Evolutionary conservation across 2,888 invertebrate genomes (phyloP).

Genomic region (Ormyrus rosae): DNA sequence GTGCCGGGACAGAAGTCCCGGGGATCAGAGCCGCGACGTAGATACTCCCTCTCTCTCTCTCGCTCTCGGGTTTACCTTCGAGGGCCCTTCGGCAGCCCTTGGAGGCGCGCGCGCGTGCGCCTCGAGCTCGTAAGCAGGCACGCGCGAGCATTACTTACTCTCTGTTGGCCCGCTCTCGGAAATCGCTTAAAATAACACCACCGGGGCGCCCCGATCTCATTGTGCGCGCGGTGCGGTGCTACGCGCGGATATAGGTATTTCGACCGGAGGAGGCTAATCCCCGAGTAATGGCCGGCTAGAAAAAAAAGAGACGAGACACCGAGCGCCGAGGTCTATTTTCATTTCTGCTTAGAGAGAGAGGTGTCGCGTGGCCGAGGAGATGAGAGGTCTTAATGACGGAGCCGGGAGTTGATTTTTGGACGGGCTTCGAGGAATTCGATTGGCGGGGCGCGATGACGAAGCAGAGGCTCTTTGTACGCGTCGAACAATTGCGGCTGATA

Average conservation of each 20-base stretch:
- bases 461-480: not conserved
- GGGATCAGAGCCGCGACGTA: slow-evolving; percentile 71
- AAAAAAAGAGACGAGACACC: slow-evolving; percentile 4
- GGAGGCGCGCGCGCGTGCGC: slow-evolving; percentile 10
- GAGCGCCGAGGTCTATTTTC: slow-evolving; percentile 47
- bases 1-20: slow-evolving; percentile 71
- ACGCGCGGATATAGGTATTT: slow-evolving; percentile 58
- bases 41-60: slow-evolving; percentile 55
- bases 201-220: not conserved
- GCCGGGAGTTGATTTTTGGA: too few relatives aligned
- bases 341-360: slow-evolving; percentile 32
- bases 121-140: not conserved
- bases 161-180: slow-evolving; percentile 57
- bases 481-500: not conserved
- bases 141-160: slow-evolving; percentile 8
- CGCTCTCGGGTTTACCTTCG: slow-evolving; percentile 71
- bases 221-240: not conserved
- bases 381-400: too few relatives aligned
- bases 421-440: too few relatives aligned
- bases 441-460: too few relatives aligned
- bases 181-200: slow-evolving; percentile 72
- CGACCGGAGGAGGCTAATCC: slow-evolving; percentile 59
- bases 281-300: slow-evolving; percentile 46
- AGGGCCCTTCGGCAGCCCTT: slow-evolving; percentile 64
- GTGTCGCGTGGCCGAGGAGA: not conserved